phyloP scores from a whole-genome alignment of 2,113 vertebrate species.

The Chelonoidis abingdonii region DNA sequence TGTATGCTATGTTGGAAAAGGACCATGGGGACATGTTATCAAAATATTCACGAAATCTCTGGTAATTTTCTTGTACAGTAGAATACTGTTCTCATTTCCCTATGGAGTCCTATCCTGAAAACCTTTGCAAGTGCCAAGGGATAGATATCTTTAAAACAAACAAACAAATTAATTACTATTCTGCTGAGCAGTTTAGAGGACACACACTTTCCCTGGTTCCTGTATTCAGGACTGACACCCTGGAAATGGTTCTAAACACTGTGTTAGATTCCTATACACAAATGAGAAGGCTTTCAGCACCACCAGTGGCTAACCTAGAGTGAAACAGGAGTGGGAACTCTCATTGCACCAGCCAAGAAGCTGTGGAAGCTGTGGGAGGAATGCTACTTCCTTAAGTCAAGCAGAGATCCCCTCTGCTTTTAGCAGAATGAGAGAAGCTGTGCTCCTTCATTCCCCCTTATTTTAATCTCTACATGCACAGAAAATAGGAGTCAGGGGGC shows the following conservation, averaged over 20 bases:
- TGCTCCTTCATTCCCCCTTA: background rate
- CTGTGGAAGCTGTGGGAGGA: background rate
- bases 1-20: background rate
- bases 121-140: background rate
- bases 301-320: constrained; percentile 15
- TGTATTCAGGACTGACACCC: constrained; percentile 8
- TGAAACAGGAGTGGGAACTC: constrained; percentile 21
- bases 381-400: background rate
- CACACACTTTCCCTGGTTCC: background rate
- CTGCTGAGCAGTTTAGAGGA: background rate
- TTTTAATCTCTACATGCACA: background rate
- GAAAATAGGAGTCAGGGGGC: background rate
- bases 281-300: background rate
- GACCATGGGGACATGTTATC: background rate
- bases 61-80: constrained; percentile 1
- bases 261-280: background rate
- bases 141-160: background rate
- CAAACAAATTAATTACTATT: background rate
- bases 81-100: background rate
- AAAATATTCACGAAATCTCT: background rate
- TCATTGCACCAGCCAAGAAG: background rate
- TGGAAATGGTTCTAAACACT: constrained; percentile 6
- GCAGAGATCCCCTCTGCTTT: background rate
- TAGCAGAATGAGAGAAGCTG: background rate
- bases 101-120: background rate